Conservation (phyloP, 2,113 vertebrate species). For the Aegithalos caudatus region DNA sequence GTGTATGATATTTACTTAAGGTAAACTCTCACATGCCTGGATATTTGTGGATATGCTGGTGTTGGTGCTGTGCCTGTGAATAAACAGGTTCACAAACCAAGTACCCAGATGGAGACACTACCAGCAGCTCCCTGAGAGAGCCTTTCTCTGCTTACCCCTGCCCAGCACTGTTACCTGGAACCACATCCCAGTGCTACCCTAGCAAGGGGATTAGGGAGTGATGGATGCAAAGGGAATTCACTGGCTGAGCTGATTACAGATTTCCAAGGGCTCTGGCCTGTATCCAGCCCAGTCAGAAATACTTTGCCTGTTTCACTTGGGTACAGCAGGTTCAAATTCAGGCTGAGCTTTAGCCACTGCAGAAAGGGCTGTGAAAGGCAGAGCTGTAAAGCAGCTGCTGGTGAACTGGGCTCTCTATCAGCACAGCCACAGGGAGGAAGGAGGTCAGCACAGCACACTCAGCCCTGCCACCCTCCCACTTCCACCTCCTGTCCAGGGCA, state of each 20-base stretch:
- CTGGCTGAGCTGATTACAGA: not conserved
- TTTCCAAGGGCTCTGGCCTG: not conserved
- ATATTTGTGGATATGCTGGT: accelerated
- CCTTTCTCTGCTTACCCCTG: not conserved
- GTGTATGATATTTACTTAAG: not conserved
- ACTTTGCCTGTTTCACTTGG: not conserved
- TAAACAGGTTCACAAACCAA: not conserved
- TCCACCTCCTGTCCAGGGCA: accelerated
- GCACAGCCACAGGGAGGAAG: accelerated
- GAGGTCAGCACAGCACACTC: not conserved
- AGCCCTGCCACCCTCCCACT: not conserved
- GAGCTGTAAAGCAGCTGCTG: not conserved
- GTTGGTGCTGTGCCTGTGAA: not conserved
- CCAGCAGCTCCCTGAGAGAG: not conserved
- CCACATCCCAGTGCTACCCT: not conserved
- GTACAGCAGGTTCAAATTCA: not conserved
- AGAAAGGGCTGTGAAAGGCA: not conserved
- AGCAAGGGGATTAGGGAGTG: accelerated
- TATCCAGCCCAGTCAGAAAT: not conserved
- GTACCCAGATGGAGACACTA: not conserved
- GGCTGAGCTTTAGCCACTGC: not conserved
- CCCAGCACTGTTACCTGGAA: not conserved
- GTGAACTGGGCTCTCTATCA: not conserved
- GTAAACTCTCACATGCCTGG: not conserved
- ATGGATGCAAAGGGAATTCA: accelerated